Conservation (phyloP, 2,113 vertebrate species). For the Seriola quinqueradiata region DNA sequence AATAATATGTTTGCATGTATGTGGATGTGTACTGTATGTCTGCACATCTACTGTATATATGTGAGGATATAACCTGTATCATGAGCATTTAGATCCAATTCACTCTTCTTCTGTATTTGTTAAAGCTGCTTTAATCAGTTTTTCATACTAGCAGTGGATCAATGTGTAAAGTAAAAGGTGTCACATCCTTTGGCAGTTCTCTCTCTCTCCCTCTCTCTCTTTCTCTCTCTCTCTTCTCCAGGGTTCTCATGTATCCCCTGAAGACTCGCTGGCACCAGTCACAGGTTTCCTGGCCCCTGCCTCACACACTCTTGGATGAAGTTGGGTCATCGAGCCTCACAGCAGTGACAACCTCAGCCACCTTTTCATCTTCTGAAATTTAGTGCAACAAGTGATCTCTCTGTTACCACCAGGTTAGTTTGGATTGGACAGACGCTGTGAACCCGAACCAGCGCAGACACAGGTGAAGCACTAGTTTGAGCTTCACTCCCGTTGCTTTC, state of each 20-base stretch:
- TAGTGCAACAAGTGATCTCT: neutral
- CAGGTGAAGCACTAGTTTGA: neutral
- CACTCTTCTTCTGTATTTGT: too few species aligned
- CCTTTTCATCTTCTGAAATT: neutral
- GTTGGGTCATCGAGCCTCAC: neutral
- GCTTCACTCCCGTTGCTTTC: neutral
- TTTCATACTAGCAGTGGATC: too few species aligned
- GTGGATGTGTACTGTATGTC: too few species aligned
- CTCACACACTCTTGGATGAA: conserved; percentile 30
- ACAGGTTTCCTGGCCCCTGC: conserved; percentile 51
- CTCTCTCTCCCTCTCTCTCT: neutral
- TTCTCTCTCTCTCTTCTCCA: neutral
- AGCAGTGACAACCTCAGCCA: neutral
- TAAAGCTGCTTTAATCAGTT: too few species aligned
- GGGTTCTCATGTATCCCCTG: conserved; percentile 50
- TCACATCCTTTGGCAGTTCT: too few species aligned
- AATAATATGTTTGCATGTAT: neutral
- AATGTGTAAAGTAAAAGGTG: too few species aligned
- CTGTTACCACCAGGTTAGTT: neutral
- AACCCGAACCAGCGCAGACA: neutral
- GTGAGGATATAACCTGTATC: too few species aligned
- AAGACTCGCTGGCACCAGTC: conserved; percentile 66
- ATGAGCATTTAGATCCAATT: too few species aligned
- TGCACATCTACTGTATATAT: too few species aligned
- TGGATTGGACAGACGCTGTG: neutral